Evolutionary conservation across 1,140 invertebrate species (phyloP), one percentile per base, ranked within the genome.

Genomic region (Tribolium castaneum): DNA sequence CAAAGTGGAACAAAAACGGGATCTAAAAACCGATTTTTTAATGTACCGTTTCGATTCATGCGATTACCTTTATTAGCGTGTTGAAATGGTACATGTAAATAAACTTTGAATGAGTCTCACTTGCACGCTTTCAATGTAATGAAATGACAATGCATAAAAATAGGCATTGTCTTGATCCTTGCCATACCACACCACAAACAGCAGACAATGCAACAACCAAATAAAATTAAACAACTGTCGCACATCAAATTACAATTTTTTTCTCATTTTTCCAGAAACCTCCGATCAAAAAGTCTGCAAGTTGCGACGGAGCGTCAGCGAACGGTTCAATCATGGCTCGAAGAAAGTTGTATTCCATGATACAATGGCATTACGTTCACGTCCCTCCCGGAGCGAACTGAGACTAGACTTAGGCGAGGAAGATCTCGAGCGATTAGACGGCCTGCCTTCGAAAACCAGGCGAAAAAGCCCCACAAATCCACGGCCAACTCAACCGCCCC

Each of bases 351-450:
- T 82, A 85, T 92, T 93, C 87, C 87, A 90, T 87, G 90, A 96
- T 83, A 95, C 94, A 12, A 95, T 95, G 93, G 91, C 94, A 13
- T 87, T 95, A 77, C 90, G 93, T 80, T 88, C 91, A n/a, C 90
- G 90, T 82, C 88, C 88, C 79, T 90, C 88, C 82, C 86, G 90
- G 83, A 88, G 87, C 52, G 90, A 91, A 85, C 89, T 89, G 45
- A 88, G 90, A 45, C 81, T 83, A 45, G 56, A 78, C 54, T 86
- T 86, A 50, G 78, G 80, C 5, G 78, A 80, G 56, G 50, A 82
- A 30, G 85, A 86, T 73, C 75, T 90, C 0, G 88, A 89, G 84
- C 88, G 85, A 86, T 86, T 86, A 84, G 89, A 87, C 86, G 88
- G 83, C 84, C 87, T 86, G 81, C 87, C 71, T 81, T 80, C 52